These are phyloP conservation scores for Climacteris rufus DNA, from an alignment of 2,113 vertebrate genomes.

Conservation along the genomic window DNA sequence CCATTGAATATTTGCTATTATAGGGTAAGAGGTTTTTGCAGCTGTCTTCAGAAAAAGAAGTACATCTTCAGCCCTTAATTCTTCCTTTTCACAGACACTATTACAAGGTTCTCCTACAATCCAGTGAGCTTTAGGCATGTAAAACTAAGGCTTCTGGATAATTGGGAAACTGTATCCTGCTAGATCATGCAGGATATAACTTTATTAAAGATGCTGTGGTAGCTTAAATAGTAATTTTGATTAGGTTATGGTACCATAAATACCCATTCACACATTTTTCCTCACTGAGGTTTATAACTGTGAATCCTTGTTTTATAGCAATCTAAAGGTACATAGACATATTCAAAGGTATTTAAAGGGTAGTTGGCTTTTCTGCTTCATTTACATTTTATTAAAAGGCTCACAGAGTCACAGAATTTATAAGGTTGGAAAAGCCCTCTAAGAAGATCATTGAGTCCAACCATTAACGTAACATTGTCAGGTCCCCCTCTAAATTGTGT, in stretches of 20 bases:
- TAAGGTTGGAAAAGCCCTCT: not conserved
- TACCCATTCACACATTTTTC: not conserved
- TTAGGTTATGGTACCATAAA: not conserved
- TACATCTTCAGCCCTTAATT: not conserved
- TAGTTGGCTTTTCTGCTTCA: not conserved
- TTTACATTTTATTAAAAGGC: not conserved
- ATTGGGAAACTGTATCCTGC: not conserved
- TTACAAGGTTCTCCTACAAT: not conserved
- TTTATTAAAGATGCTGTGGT: not conserved
- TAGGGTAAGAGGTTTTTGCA: not conserved
- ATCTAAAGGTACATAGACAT: not conserved
- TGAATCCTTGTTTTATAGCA: not conserved
- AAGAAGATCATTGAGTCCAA: not conserved
- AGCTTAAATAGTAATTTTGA: not conserved
- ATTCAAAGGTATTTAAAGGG: not conserved
- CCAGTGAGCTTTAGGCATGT: not conserved
- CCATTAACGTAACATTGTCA: not conserved
- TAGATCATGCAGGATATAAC: not conserved
- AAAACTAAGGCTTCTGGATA: not conserved
- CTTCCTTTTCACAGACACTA: not conserved
- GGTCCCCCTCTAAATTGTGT: not conserved
- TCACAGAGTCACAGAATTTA: not conserved
- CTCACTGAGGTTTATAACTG: not conserved
- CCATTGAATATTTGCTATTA: not conserved
- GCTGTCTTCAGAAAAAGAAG: not conserved